Evolutionary conservation across 2,797 vertebrate genomes (phyloP).

Genomic region (Sparus aurata): DNA sequence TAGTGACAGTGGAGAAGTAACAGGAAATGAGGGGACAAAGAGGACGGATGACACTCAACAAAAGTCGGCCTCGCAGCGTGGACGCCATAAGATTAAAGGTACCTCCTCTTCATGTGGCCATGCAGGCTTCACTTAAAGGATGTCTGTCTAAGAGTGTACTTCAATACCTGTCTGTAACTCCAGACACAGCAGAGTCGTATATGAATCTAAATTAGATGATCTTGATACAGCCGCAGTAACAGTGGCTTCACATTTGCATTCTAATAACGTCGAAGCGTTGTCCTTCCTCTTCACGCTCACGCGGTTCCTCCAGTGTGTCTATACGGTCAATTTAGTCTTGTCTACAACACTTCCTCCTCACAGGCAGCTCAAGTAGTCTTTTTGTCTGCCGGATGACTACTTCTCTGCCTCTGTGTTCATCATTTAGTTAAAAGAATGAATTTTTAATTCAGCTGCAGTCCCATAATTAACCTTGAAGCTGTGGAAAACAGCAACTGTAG

Average conservation of each 20-base stretch:
- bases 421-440: background rate
- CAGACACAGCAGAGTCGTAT: background rate
- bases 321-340: background rate
- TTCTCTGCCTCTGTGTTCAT: constrained; percentile 9
- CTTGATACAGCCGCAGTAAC: background rate
- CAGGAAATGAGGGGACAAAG: background rate
- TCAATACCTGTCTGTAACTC: background rate
- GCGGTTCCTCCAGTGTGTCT: constrained; percentile 6
- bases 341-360: constrained; percentile 10
- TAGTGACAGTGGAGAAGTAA: background rate
- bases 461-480: background rate
- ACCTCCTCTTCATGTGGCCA: background rate
- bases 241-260: constrained; percentile 22
- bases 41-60: too few species aligned
- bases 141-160: background rate
- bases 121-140: constrained; percentile 21
- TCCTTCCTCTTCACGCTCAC: background rate
- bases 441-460: too few species aligned
- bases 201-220: constrained; percentile 49
- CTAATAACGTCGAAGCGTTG: constrained; percentile 9
- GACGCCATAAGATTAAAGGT: background rate
- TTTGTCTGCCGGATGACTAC: background rate
- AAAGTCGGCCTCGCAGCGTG: background rate
- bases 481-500: constrained; percentile 7
- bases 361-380: background rate